Conservation (phyloP, 2,797 vertebrate species). For the Glyptemys insculpta region DNA sequence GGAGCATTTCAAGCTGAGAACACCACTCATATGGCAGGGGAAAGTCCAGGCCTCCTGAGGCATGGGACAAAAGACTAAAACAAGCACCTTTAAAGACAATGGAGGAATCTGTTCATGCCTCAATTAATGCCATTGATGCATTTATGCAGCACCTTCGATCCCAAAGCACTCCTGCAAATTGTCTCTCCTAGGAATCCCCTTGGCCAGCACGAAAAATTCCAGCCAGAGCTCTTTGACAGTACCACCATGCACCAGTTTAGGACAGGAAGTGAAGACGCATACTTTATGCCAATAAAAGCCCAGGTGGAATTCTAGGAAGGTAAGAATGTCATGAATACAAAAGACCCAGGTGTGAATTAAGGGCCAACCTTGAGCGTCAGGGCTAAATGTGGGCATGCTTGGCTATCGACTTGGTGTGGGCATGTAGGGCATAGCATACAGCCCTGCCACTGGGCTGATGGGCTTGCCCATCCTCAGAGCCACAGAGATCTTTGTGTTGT, state of each 20-base stretch:
- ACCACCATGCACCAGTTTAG: neutral
- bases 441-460: neutral
- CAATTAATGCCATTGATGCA: neutral
- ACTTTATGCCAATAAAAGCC: neutral
- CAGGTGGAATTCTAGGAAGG: neutral
- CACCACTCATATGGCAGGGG: slow-evolving; percentile 18
- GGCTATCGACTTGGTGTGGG: neutral
- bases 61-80: slow-evolving; percentile 23
- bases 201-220: neutral
- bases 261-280: neutral
- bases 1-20: slow-evolving; percentile 1
- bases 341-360: neutral
- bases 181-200: neutral
- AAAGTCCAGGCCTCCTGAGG: slow-evolving; percentile 20
- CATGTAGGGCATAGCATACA: neutral
- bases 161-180: neutral
- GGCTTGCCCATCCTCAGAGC: neutral
- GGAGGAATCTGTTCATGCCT: neutral
- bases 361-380: neutral
- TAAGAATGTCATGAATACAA: neutral
- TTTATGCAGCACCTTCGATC: neutral
- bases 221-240: fast-evolving
- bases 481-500: neutral
- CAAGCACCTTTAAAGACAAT: neutral
- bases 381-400: fast-evolving